Evolutionary conservation across 2,888 invertebrate species (phyloP).

Genomic region (Nomada flava): DNA sequence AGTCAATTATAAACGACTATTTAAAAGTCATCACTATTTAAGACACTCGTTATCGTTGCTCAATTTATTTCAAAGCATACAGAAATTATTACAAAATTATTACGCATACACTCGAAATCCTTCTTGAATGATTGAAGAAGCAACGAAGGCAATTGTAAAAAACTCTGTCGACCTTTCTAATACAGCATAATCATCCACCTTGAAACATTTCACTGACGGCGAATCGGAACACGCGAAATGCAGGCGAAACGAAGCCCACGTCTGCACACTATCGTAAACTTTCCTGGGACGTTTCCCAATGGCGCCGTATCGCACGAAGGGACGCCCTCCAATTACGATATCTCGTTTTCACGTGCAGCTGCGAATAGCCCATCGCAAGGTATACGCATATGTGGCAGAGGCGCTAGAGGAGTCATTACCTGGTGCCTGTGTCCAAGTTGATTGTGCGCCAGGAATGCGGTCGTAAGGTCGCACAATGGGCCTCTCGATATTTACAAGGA

Average conservation of each 20-base stretch:
- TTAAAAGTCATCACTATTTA: too few species aligned
- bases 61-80: too few species aligned
- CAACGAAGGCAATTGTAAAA: too few species aligned
- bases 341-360: slow-evolving; percentile 64
- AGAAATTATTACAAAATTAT: too few species aligned
- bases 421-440: slow-evolving; percentile 51
- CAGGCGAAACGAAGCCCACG: neutral
- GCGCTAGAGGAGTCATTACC: slow-evolving; percentile 47
- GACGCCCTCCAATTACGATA: slow-evolving; percentile 68
- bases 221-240: neutral
- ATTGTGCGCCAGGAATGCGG: slow-evolving; percentile 57
- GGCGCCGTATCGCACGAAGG: slow-evolving; percentile 44
- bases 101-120: too few species aligned
- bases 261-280: slow-evolving; percentile 16
- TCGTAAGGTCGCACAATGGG: slow-evolving; percentile 52
- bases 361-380: slow-evolving; percentile 53
- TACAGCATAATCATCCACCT: too few species aligned
- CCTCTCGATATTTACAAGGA: slow-evolving; percentile 60
- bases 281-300: slow-evolving; percentile 34
- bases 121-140: too few species aligned
- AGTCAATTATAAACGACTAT: too few species aligned
- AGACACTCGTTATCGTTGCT: too few species aligned
- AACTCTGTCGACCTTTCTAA: too few species aligned
- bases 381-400: slow-evolving; percentile 38
- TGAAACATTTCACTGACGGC: neutral